Conservation (phyloP, 92 coral and sea anemone genomes). For the Montipora capitata region DNA sequence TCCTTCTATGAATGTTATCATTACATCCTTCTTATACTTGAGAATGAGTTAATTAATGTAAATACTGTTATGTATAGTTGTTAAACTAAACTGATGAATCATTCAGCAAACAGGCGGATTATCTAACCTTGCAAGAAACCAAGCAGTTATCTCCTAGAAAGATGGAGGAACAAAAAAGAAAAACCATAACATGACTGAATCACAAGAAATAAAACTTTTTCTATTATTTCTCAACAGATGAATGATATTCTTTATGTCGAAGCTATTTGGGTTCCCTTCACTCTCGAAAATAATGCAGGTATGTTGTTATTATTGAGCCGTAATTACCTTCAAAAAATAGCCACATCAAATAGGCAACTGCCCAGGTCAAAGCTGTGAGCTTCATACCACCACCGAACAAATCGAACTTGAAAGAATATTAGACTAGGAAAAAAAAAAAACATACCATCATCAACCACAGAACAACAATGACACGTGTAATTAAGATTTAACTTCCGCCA, state of each 20-base stretch:
- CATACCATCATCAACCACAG: neutral
- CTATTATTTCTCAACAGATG: too few relatives aligned
- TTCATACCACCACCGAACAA: constrained; percentile 11
- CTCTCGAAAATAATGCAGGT: neutral
- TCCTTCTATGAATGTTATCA: too few relatives aligned
- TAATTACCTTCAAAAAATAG: constrained; percentile 3
- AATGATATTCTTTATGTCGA: too few relatives aligned
- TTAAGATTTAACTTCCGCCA: too few relatives aligned
- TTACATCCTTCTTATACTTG: too few relatives aligned
- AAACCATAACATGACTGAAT: too few relatives aligned
- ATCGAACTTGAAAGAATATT: neutral
- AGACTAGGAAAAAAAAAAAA: neutral
- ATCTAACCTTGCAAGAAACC: neutral
- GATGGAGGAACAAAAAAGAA: too few relatives aligned
- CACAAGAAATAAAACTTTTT: too few relatives aligned
- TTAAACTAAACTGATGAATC: too few relatives aligned
- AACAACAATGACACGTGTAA: too few relatives aligned
- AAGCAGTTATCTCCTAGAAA: neutral
- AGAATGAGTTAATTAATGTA: too few relatives aligned
- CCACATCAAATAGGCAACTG: neutral
- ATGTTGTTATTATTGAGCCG: neutral
- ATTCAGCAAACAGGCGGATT: neutral
- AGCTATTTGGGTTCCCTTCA: neutral
- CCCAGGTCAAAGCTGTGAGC: neutral
- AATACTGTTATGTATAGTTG: too few relatives aligned